These are phyloP conservation scores for Leuciscus waleckii DNA, from an alignment of 2,797 vertebrate species.

Conservation along the genomic window DNA sequence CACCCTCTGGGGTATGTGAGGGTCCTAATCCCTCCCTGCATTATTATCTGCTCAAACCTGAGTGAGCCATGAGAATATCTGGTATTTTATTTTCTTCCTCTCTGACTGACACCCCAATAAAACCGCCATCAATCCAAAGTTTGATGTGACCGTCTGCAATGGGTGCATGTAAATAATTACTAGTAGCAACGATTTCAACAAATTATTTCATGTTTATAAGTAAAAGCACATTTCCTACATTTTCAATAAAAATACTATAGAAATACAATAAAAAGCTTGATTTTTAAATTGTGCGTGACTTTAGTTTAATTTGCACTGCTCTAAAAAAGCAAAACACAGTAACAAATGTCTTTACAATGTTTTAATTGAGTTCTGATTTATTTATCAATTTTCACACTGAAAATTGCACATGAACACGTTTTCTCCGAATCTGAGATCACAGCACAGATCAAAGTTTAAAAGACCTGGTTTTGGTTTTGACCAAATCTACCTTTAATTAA, in stretches of 20 bases:
- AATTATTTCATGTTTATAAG: not conserved
- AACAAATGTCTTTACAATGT: too few relatives aligned
- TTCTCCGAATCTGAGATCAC: not conserved
- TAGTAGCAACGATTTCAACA: not conserved
- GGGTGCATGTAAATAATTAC: not conserved
- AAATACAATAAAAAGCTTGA: too few relatives aligned
- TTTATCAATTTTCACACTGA: not conserved
- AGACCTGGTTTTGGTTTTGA: not conserved
- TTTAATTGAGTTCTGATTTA: too few relatives aligned
- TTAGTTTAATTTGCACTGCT: not conserved
- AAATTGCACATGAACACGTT: too few relatives aligned
- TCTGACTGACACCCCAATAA: slow-evolving; percentile 2
- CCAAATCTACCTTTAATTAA: not conserved
- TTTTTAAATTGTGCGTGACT: too few relatives aligned
- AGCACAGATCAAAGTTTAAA: not conserved
- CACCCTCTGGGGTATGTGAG: slow-evolving; percentile 65
- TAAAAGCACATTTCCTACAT: not conserved
- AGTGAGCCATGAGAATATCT: slow-evolving; percentile 45
- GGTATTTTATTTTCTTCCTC: slow-evolving; percentile 25
- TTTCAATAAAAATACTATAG: too few relatives aligned
- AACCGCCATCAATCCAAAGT: slow-evolving; percentile 66
- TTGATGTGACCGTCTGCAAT: slow-evolving; percentile 44
- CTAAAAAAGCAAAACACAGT: too few relatives aligned
- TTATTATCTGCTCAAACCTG: slow-evolving; percentile 71
- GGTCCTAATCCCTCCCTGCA: slow-evolving; percentile 73